Evolutionary conservation across 2,797 vertebrate species (phyloP).

Genomic region (Malacoctenus gilli): DNA sequence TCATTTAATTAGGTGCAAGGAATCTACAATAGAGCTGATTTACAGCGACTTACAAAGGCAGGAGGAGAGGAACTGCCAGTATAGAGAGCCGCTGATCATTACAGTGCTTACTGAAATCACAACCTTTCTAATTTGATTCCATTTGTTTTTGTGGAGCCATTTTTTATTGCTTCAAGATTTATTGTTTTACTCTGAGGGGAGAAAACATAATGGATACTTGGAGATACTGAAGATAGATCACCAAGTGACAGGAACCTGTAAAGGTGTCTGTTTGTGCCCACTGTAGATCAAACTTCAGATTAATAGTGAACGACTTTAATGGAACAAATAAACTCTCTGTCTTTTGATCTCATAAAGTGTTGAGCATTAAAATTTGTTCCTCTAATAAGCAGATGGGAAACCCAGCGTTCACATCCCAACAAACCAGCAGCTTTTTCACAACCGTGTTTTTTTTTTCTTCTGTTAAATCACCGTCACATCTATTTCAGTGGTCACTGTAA

Average conservation of each 20-base stretch:
- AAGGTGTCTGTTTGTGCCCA: background rate
- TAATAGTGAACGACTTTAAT: too few relatives aligned
- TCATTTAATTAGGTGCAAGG: slow-evolving; percentile 15
- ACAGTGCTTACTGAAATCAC: background rate
- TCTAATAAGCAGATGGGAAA: too few relatives aligned
- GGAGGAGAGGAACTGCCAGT: background rate
- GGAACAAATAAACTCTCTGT: too few relatives aligned
- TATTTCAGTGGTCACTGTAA: too few relatives aligned
- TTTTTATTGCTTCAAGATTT: background rate
- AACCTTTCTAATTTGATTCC: background rate
- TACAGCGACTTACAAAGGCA: background rate
- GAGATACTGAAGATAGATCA: too few relatives aligned
- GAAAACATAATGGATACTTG: too few relatives aligned
- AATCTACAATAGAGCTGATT: background rate
- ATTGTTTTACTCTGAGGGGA: background rate
- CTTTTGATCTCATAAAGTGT: too few relatives aligned
- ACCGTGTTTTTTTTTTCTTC: too few relatives aligned
- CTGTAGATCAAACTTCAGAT: background rate
- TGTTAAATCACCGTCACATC: too few relatives aligned
- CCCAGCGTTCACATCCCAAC: too few relatives aligned
- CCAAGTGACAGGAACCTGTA: background rate
- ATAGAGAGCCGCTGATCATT: slow-evolving; percentile 1
- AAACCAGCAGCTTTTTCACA: too few relatives aligned
- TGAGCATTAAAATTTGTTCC: too few relatives aligned
- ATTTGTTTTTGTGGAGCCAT: background rate